Conservation (phyloP, 2,797 vertebrate genomes). For the Setipinna tenuifilis region DNA sequence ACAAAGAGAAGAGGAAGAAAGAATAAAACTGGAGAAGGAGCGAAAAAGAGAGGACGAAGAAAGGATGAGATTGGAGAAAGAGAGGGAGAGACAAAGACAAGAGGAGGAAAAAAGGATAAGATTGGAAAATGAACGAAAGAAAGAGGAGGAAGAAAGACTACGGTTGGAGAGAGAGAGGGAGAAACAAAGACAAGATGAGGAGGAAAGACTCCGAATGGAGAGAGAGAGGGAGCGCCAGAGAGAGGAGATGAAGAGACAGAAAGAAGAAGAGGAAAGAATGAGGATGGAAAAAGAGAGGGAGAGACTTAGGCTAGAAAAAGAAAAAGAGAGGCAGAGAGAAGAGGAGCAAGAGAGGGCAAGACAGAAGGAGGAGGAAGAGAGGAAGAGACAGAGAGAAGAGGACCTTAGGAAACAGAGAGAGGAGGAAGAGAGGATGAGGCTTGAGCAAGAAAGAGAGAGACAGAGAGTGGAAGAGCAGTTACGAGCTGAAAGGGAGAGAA, state of each 20-base stretch:
- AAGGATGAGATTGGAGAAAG: slow-evolving; percentile 27
- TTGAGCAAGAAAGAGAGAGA: background rate
- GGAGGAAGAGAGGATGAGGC: background rate
- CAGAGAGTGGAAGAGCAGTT: too few species aligned
- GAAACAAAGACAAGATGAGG: slow-evolving; percentile 35
- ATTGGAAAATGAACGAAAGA: slow-evolving; percentile 21
- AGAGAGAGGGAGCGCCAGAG: background rate
- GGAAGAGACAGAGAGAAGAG: slow-evolving; percentile 32
- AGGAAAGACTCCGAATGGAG: background rate
- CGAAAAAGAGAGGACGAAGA: slow-evolving; percentile 22
- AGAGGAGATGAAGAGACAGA: background rate
- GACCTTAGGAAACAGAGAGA: slow-evolving; percentile 28
- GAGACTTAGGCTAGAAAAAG: background rate
- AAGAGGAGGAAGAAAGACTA: slow-evolving; percentile 33
- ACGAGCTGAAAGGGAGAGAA: too few species aligned
- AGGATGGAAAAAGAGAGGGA: background rate
- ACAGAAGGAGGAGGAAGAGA: slow-evolving; percentile 35
- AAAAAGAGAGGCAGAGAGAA: slow-evolving; percentile 25
- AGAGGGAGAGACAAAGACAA: slow-evolving; percentile 4
- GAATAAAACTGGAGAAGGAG: slow-evolving; percentile 5
- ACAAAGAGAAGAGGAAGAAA: slow-evolving; percentile 38
- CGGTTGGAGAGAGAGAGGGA: slow-evolving; percentile 29
- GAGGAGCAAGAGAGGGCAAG: slow-evolving; percentile 38
- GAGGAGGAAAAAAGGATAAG: slow-evolving; percentile 25
- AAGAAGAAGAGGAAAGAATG: background rate